A percentile compares a stretch with the other conserved stretches of the same genome.
Evolutionary conservation across 2,888 invertebrate species (phyloP).

Genomic region (Caenorhabditis panamensis): DNA sequence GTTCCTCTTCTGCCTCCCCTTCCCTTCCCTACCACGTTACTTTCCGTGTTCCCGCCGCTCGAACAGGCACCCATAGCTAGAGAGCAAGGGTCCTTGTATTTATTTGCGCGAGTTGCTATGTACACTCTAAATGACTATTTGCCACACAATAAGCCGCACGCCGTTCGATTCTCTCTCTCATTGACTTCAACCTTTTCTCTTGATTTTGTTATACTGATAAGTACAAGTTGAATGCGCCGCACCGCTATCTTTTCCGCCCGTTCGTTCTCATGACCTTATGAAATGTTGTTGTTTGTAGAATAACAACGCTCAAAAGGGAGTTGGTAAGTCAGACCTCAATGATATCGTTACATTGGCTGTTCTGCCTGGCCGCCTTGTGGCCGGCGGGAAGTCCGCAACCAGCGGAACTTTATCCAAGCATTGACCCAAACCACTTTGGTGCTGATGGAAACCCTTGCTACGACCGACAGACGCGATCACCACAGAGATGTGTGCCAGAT

Average conservation of each 20-base stretch:
- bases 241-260: too few relatives aligned
- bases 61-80: conserved; percentile 9
- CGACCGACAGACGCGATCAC: conserved; percentile 67
- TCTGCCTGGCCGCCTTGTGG: conserved; percentile 52
- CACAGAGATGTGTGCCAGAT: conserved; percentile 89
- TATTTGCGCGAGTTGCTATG: conserved; percentile 62
- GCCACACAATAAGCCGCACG: conserved; percentile 61
- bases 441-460: conserved; percentile 77
- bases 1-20: background rate
- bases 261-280: conserved; percentile 36
- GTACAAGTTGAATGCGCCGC: conserved; percentile 26
- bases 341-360: conserved; percentile 48
- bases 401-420: conserved; percentile 74
- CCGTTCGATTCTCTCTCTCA: conserved; percentile 37
- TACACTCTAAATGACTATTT: conserved; percentile 64
- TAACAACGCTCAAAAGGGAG: conserved; percentile 32
- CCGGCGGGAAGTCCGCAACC: conserved; percentile 68
- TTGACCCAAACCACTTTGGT: conserved; percentile 78
- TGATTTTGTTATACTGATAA: conserved; percentile 37
- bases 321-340: conserved; percentile 18
- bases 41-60: conserved; percentile 21
- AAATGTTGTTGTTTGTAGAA: conserved; percentile 28
- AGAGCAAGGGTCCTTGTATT: conserved; percentile 45
- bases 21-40: conserved; percentile 2
- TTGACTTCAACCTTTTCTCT: conserved; percentile 38